phyloP scores from a whole-genome alignment of 2,888 invertebrate species.

The Leptinotarsa rubiginosa region DNA sequence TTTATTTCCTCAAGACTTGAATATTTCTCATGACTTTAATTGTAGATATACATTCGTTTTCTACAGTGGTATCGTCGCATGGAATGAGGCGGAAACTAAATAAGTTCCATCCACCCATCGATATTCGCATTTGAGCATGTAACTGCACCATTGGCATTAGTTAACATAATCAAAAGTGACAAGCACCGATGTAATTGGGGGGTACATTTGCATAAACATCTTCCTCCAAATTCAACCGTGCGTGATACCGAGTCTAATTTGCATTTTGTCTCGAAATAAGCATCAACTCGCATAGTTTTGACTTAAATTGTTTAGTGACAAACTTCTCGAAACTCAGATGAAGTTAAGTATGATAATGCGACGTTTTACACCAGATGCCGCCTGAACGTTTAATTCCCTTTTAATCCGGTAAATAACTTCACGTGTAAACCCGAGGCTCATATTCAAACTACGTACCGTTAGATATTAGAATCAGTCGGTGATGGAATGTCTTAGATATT shows the following conservation, averaged over 20 bases:
- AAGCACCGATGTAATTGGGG: conserved; percentile 50
- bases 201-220: conserved; percentile 55
- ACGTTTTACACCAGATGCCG: conserved; percentile 41
- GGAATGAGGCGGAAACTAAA: background rate
- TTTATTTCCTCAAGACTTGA: no score
- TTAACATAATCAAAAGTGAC: conserved; percentile 52
- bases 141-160: conserved; percentile 33
- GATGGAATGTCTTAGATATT: conserved; percentile 13
- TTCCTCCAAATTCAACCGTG: conserved; percentile 44
- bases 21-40: no score
- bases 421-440: conserved; percentile 14
- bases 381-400: conserved; percentile 21
- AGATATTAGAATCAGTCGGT: conserved; percentile 6
- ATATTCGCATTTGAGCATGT: conserved; percentile 11
- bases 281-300: conserved; percentile 17
- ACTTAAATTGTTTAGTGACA: conserved; percentile 47
- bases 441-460: conserved; percentile 13
- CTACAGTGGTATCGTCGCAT: background rate
- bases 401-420: conserved; percentile 12
- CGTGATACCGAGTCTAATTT: conserved; percentile 22
- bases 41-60: no score
- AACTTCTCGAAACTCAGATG: conserved; percentile 42
- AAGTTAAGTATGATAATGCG: conserved; percentile 50
- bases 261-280: conserved; percentile 27
- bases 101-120: background rate